Evolutionary conservation across 2,797 vertebrate genomes (phyloP).

Genomic region (Scyliorhinus canicula): DNA sequence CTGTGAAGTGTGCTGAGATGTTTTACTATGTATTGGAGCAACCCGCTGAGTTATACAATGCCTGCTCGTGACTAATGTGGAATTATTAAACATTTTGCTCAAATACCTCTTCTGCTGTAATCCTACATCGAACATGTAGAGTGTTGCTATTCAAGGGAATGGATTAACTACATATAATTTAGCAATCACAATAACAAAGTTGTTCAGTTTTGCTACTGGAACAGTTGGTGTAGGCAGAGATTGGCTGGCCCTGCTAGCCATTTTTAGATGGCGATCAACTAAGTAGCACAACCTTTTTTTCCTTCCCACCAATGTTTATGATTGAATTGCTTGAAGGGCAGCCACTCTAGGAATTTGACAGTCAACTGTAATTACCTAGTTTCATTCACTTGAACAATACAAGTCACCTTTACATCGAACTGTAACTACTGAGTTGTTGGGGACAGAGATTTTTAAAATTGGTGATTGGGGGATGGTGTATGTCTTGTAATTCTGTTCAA

Average conservation of each 20-base stretch:
- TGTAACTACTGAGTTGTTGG: neutral
- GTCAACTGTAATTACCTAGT: no score
- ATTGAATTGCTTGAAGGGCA: neutral
- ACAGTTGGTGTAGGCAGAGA: no score
- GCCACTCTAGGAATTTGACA: neutral
- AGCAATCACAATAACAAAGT: neutral
- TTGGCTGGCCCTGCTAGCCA: no score
- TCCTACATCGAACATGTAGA: neutral
- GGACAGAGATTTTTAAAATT: neutral
- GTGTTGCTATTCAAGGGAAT: slow-evolving; percentile 1
- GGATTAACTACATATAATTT: neutral
- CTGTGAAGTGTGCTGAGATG: neutral
- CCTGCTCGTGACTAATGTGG: neutral
- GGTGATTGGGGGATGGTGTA: neutral
- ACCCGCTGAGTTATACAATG: neutral
- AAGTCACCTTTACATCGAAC: neutral
- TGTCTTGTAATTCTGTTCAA: neutral
- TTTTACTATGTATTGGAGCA: neutral
- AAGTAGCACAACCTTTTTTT: neutral
- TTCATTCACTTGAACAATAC: neutral
- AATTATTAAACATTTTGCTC: neutral
- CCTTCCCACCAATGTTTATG: neutral
- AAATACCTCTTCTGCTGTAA: neutral
- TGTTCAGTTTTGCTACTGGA: neutral
- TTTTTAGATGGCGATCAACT: neutral